Evolutionary conservation across 2,888 invertebrate genomes (phyloP).

Genomic region (Exephanes ischioxanthus): DNA sequence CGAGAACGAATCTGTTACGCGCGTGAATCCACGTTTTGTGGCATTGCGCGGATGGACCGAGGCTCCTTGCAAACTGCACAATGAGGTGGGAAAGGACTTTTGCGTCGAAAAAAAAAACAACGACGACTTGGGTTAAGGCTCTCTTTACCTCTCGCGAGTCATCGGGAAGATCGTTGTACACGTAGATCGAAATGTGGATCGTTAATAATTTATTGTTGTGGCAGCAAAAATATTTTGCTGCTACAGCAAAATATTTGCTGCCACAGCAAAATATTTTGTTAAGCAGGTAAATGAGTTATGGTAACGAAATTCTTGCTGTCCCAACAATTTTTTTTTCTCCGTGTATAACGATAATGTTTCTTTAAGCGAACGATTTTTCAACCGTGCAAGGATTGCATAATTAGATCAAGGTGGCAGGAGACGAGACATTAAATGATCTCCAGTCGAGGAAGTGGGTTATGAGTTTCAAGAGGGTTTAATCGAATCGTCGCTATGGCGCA

Average conservation of each 20-base stretch:
- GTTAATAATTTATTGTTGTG: too few relatives aligned
- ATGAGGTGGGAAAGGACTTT: neutral
- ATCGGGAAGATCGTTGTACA: neutral
- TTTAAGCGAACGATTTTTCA: neutral
- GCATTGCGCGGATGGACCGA: neutral
- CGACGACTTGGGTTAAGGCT: neutral
- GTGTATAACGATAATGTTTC: neutral
- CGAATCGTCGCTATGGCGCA: neutral
- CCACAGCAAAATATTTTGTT: too few relatives aligned
- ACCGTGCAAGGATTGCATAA: neutral
- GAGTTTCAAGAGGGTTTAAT: neutral
- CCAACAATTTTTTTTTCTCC: too few relatives aligned
- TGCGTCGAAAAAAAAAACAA: neutral
- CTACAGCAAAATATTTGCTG: too few relatives aligned
- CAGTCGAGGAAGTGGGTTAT: neutral
- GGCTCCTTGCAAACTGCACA: neutral
- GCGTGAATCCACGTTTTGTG: conserved; percentile 6
- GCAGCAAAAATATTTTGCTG: too few relatives aligned
- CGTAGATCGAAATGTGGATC: too few relatives aligned
- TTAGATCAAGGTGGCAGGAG: neutral
- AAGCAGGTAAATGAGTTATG: too few relatives aligned
- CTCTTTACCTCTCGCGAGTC: neutral
- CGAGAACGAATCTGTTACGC: conserved; percentile 40
- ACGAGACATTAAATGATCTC: neutral
- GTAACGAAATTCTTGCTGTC: too few relatives aligned